These are phyloP conservation scores for Phycodurus eques DNA, from an alignment of 2,113 vertebrate genomes.

Conservation along the genomic window DNA sequence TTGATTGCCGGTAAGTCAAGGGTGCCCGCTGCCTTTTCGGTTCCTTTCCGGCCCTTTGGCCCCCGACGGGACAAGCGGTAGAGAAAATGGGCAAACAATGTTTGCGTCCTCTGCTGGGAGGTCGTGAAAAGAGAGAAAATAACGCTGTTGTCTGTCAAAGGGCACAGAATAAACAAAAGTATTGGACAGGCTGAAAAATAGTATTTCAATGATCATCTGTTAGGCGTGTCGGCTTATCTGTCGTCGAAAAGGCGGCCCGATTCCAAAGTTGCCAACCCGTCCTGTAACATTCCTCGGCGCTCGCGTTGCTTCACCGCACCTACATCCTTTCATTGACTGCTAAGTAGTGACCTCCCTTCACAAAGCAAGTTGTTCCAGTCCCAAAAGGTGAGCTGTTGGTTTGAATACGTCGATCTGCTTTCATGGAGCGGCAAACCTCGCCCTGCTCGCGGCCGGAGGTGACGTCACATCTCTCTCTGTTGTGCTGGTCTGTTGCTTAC, in stretches of 20 bases:
- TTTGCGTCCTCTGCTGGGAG: neutral
- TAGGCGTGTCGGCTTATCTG: constrained; percentile 38
- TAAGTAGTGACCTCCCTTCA: neutral
- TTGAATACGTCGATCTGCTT: constrained; percentile 34
- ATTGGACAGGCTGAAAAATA: neutral
- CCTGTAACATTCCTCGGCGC: constrained; percentile 35
- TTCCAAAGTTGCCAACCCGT: constrained; percentile 33
- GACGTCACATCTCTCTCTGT: constrained; percentile 28
- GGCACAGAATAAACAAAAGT: neutral
- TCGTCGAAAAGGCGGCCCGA: constrained; percentile 7
- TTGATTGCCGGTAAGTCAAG: neutral
- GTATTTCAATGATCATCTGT: constrained; percentile 12
- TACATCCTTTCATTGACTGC: constrained; percentile 5
- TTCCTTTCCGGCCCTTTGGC: neutral
- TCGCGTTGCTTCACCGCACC: neutral
- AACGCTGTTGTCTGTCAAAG: neutral
- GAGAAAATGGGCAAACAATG: neutral
- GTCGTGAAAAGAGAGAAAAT: no score
- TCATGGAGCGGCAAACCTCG: neutral
- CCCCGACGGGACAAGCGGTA: neutral
- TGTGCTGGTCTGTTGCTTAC: constrained; percentile 19
- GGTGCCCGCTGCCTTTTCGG: neutral
- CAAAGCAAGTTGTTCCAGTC: neutral
- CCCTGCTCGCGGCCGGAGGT: constrained; percentile 7
- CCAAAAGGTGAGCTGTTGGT: constrained; percentile 8